Base-by-base conservation (phyloP, 2,888 invertebrate genomes). In the Spodoptera exigua region DNA sequence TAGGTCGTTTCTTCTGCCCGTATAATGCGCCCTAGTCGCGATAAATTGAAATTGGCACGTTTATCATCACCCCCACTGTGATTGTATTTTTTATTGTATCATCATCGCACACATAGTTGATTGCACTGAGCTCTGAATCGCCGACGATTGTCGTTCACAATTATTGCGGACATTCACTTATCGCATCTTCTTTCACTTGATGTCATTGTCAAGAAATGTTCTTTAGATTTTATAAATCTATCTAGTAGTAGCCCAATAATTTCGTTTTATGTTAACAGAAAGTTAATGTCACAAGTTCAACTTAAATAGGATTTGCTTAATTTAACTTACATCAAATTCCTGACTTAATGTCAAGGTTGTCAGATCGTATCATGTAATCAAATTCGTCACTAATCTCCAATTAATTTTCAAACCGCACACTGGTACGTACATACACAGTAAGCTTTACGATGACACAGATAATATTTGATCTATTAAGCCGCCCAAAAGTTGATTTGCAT, bases 41-140 rank as follows among this genome's bases (percentile, higher is more conserved):
- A 89, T 89, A 88, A 89, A 91, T 89, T 90, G 89, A 89, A 89
- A 89, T 86, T 87, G 89, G 80, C 82, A 84, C 85, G 79, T 88
- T 86, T 87, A 87, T 88, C 89, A 88, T 88, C 86, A 74, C 81
- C 81, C 79, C 74, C 77, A 63, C 80, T 73, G 85, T 87, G 90
- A 89, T 90, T 89, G 86, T 85, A 83, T 86, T 85, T 84, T 88
- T 86, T 88, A 83, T 84, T 80, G 78, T 76, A 73, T 70, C 76
- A 75, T 69, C 76, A 67, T 79, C 75, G 61, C 75, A 61, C 78
- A 79, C 76, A 77, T 64, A 61, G 61, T 70, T 77, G 76, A 80
- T 82, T 82, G 71, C 71, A 59, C 56, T 46, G 55, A 54, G 49
- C 52, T 52, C 52, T 70, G 52, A 67, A 70, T 56, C 52, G 49